Evolutionary conservation across 2,888 invertebrate genomes (phyloP).

Genomic region (Ectemnius continuus): DNA sequence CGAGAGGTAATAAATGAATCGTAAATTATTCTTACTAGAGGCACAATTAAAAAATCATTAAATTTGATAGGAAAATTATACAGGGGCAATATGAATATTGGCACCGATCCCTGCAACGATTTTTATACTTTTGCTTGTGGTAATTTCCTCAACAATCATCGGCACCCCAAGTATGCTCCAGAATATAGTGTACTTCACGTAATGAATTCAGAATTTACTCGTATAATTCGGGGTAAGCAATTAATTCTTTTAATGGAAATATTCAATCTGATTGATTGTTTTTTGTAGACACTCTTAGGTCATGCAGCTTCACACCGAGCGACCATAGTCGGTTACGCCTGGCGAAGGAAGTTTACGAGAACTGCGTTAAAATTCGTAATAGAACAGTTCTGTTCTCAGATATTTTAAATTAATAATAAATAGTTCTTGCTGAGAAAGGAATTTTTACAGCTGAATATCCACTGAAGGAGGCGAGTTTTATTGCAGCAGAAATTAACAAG

Average conservation of each 20-base stretch:
- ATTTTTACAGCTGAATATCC: neutral
- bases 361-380: neutral
- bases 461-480: neutral
- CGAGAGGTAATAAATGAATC: no score
- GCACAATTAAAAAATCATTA: no score
- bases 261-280: neutral
- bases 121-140: conserved; percentile 1
- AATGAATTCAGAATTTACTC: neutral
- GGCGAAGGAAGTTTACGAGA: neutral
- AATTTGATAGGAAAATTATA: neutral
- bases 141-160: neutral
- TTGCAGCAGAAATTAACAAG: neutral
- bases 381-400: no score
- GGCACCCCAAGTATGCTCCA: neutral
- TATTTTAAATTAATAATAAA: no score
- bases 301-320: neutral
- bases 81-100: neutral
- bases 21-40: no score
- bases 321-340: neutral
- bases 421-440: no score
- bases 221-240: neutral
- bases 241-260: no score
- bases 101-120: neutral
- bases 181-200: neutral
- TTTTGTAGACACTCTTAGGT: neutral